Conservation (phyloP, 1,140 invertebrate genomes). For the Probaryconus sp. region DNA sequence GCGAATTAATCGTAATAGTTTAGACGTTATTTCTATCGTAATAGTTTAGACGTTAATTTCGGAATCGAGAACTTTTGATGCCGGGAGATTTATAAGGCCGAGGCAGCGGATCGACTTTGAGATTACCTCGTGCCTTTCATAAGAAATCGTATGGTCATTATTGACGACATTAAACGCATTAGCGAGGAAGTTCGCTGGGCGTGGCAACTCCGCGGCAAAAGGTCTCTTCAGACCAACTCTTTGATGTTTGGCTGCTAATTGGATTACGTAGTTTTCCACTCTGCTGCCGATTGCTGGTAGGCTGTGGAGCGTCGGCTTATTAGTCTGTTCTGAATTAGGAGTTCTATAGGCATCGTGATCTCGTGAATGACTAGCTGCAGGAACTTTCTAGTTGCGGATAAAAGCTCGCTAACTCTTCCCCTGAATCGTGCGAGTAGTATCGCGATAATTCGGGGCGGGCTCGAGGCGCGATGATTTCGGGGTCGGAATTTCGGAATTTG, state of each 20-base stretch:
- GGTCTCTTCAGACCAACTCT: conserved; percentile 40
- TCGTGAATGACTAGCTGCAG: conserved; percentile 20
- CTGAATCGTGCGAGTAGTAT: conserved; percentile 35
- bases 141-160: conserved; percentile 11
- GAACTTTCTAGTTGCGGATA: conserved; percentile 51
- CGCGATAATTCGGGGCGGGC: conserved; percentile 19
- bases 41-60: not conserved
- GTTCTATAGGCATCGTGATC: conserved; percentile 34
- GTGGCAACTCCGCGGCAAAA: conserved; percentile 48
- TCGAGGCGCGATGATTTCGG: not conserved
- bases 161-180: conserved; percentile 45
- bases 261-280: conserved; percentile 62
- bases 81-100: not conserved
- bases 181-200: conserved; percentile 35
- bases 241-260: conserved; percentile 60
- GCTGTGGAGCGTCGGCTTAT: conserved; percentile 44
- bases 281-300: conserved; percentile 53
- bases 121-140: conserved; percentile 13
- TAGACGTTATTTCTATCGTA: not conserved
- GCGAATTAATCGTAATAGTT: too few species aligned
- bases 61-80: not conserved
- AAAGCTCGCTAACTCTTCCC: too few species aligned
- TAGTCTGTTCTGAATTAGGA: conserved; percentile 44
- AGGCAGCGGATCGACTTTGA: not conserved
- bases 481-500: conserved; percentile 30